Base-by-base conservation (phyloP, 1,140 invertebrate species). In the Vanessa atalanta region DNA sequence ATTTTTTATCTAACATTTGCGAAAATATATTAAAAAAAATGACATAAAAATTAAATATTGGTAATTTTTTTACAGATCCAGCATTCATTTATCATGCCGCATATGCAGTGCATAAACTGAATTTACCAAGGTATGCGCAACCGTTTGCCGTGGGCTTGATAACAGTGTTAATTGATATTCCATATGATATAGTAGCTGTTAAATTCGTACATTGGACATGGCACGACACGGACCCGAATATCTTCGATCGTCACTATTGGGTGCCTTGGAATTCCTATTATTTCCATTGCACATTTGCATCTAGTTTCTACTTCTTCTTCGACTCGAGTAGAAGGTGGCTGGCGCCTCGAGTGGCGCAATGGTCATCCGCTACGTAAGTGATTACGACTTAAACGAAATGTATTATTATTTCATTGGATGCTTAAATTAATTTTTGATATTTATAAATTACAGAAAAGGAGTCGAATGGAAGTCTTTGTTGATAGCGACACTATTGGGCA, bases 221-320 rank as follows among this genome's bases (percentile, higher is more conserved):
- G 96, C 96, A 97, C 84, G 96, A 97, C 84, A 97, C 96, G 0
- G 96, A 97, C 88, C 96, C 96, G 3, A 97, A 97, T 86, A 96
- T 97, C 73, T 94, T 82, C 66, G 96, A 97, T 82, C 93, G 96
- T 26, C 95, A 96, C 87, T 97, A 97, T 89, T 96, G 95, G 95
- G 96, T 97, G 0, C 94, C 94, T 3, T 95, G 94, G 94, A 97
- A 96, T 79, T 97, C 96, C 0, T 97, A 97, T 87, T 97, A 96
- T 83, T 97, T 97, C 93, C 96, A 97, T 88, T 93, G 96, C 0
- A 93, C 95, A 0, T 97, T 97, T 87, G 94, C 96, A 2, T 94
- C 95, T 3, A 95, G 95, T 80, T 96, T 97, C 79, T 95, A 93
- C 9, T 95, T 95, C 83, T 94, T 95, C 80, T 96, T 97, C 84